Evolutionary conservation across 1,140 invertebrate genomes (phyloP).

Genomic region (Conopomorpha cramerella): DNA sequence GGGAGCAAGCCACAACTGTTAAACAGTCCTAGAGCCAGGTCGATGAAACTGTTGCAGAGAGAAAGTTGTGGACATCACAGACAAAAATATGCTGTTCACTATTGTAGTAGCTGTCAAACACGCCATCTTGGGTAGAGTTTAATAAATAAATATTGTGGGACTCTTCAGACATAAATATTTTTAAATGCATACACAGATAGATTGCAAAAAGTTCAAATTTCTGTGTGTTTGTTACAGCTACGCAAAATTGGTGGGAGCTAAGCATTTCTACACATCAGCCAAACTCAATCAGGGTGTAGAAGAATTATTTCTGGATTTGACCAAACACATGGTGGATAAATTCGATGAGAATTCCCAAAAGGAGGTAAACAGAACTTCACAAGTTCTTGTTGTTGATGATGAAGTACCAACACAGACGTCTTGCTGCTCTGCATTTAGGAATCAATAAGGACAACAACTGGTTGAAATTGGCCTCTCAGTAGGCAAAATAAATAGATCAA

Average conservation of each 20-base stretch:
- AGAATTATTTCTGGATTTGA: conserved; percentile 89
- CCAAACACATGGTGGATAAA: conserved; percentile 57
- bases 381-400: conserved; percentile 45
- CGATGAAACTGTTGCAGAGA: too few species aligned
- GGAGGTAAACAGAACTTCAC: conserved; percentile 16
- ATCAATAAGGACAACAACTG: conserved; percentile 12
- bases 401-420: conserved; percentile 25
- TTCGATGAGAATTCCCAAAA: conserved; percentile 21
- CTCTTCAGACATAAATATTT: conserved; percentile 4
- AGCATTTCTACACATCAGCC: conserved; percentile 93
- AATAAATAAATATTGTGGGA: neutral
- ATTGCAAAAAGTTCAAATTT: too few species aligned
- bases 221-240: too few species aligned
- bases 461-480: too few species aligned
- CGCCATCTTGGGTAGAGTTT: too few species aligned
- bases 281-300: conserved; percentile 93
- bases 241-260: conserved; percentile 89
- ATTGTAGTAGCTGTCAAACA: too few species aligned
- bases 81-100: too few species aligned
- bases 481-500: too few species aligned
- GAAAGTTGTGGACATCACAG: too few species aligned
- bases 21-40: too few species aligned
- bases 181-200: too few species aligned
- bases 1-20: too few species aligned
- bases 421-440: conserved; percentile 33